Evolutionary conservation across 2,888 invertebrate genomes (phyloP).

Genomic region (Eristalis tenax): DNA sequence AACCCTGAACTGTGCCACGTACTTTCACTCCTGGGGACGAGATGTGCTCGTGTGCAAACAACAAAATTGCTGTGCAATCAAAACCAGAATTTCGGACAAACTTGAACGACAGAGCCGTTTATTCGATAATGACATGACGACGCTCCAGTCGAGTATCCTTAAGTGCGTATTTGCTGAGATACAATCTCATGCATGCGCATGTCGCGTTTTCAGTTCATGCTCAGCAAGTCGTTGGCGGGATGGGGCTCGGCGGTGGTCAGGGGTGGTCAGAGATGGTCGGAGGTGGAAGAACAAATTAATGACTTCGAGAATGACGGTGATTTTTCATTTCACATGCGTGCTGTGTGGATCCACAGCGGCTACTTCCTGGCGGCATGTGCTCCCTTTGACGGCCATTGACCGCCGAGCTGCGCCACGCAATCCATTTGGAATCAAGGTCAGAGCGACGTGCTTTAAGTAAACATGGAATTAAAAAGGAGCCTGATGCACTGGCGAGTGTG

Average conservation of each 20-base stretch:
- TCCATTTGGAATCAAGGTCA: constrained; percentile 1
- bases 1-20: constrained; percentile 30
- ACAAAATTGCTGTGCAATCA: background rate
- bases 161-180: background rate
- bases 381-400: background rate
- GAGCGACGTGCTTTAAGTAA: background rate
- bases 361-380: background rate
- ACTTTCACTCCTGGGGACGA: background rate
- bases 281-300: background rate
- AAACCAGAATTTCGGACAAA: background rate
- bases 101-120: constrained; percentile 36
- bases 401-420: background rate
- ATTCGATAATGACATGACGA: constrained; percentile 17
- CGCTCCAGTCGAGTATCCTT: background rate
- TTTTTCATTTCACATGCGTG: background rate
- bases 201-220: background rate
- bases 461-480: background rate
- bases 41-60: background rate
- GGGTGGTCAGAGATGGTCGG: background rate
- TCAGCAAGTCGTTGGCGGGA: background rate
- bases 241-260: no score
- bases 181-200: background rate
- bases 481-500: background rate
- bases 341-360: background rate
- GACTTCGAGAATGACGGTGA: background rate